Evolutionary conservation across 2,888 invertebrate species (phyloP).

Genomic region (Tiliacea aurago): DNA sequence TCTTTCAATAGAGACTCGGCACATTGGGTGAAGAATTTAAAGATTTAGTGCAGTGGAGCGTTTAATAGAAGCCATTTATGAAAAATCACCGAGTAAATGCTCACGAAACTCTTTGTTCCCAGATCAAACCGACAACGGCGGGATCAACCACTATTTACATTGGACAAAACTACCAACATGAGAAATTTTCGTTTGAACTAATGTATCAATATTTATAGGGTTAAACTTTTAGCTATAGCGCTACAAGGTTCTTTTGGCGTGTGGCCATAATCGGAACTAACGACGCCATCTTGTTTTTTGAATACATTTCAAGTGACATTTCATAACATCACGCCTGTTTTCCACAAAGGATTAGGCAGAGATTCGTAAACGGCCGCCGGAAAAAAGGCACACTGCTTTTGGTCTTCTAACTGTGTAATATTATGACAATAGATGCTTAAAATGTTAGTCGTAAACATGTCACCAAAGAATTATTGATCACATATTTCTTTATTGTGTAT

Average conservation of each 20-base stretch:
- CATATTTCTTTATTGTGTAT: neutral
- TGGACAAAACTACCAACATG: slow-evolving; percentile 80
- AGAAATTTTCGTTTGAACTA: slow-evolving; percentile 73
- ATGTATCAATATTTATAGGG: neutral
- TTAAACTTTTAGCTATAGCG: neutral
- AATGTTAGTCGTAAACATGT: neutral
- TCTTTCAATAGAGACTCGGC: too few species aligned
- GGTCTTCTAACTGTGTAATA: neutral
- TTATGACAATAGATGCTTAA: neutral
- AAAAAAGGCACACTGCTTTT: neutral
- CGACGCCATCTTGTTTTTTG: neutral
- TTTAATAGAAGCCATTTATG: neutral
- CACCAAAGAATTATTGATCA: neutral
- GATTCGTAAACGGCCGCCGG: neutral
- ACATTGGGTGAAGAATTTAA: too few species aligned
- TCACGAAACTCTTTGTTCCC: slow-evolving; percentile 53
- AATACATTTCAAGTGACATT: neutral
- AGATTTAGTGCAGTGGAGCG: too few species aligned
- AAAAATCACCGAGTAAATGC: neutral
- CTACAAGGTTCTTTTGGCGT: neutral
- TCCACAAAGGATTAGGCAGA: neutral
- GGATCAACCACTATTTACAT: slow-evolving; percentile 67
- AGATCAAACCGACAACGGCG: slow-evolving; percentile 75
- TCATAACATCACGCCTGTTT: neutral
- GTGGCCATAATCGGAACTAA: neutral